phyloP scores from a whole-genome alignment of 2,888 invertebrate species.

The Reticulitermes lucifugus region DNA sequence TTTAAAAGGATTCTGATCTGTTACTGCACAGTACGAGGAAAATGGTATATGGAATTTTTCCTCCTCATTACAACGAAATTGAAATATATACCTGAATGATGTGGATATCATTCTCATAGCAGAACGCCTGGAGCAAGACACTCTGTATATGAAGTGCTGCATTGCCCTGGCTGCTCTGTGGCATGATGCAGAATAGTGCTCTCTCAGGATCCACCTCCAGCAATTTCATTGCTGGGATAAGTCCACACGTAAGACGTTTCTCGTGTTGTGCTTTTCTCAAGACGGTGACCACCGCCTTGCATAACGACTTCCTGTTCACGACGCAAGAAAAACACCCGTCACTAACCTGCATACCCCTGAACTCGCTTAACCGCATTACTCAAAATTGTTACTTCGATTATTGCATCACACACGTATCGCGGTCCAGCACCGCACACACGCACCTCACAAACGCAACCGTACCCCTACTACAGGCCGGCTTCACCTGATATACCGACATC shows the following conservation, averaged over 20 bases:
- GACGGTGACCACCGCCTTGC: constrained; percentile 27
- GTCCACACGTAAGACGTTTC: constrained; percentile 72
- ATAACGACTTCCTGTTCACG: constrained; percentile 27
- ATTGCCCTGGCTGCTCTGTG: constrained; percentile 63
- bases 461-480: neutral
- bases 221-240: constrained; percentile 72
- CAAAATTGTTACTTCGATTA: neutral
- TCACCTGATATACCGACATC: neutral
- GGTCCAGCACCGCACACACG: neutral
- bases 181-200: constrained; percentile 70
- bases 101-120: constrained; percentile 82
- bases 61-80: too few relatives aligned
- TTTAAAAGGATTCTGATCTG: too few relatives aligned
- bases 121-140: constrained; percentile 81
- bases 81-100: constrained; percentile 72
- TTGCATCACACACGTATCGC: neutral
- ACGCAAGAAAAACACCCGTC: neutral
- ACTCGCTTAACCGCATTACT: neutral
- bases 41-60: too few relatives aligned
- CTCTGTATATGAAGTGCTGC: constrained; percentile 79
- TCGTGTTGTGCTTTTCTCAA: constrained; percentile 62
- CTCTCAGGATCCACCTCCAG: constrained; percentile 69
- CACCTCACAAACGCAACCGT: neutral
- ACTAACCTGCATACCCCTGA: neutral
- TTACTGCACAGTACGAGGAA: too few relatives aligned